Evolutionary conservation across 2,888 invertebrate genomes (phyloP), one percentile per base, ranked within the genome.

Genomic region (Seira sanloemensis): DNA sequence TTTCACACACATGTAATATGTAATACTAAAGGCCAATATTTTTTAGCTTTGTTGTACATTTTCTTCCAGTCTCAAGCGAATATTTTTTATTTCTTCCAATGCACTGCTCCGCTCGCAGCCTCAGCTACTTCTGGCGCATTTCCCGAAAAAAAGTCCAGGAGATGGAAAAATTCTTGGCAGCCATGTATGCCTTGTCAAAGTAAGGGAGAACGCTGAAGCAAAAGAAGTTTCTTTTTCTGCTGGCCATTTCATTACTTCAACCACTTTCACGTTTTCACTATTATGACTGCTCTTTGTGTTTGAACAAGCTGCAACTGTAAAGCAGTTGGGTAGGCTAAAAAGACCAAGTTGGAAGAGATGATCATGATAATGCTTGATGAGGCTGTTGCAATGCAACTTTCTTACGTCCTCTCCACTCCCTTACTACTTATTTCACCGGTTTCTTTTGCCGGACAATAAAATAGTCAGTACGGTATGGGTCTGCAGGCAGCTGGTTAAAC

Each of bases 91-190:
- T 50, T 50, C 50, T 50, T 50, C 50, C 50, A 50, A 18, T 62
- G 27, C 69, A 37, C 37, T 78, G 25, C 23, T 25, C 67, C 37
- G 5, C 50, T 16, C 50, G 2, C 62, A 7, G 65, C 26, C 65
- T 62, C 66, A 76, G 67, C 75, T 72, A 62, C 50, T 82, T 76
- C 82, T 82, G 82, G 82, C 82, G 62, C 72, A 58, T 72, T 82
- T 82, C 82, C 82, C 82, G 77, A 76, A 81, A 76, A 72, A 67
- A 82, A 72, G 67, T 76, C 77, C 77, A 77, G 77, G 71, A 77
- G 82, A 72, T 82, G 73, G 82, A 73, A 76, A 82, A 82, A 82
- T 72, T 82, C 77, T 82, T 82, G 82, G 82, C 82, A 82, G 82
- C 77, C 26, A 77, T 37, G 75, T 76, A 82, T 82, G 82, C 27